Evolutionary conservation across 2,797 vertebrate species (phyloP).

Genomic region (Heliangelus exortis): DNA sequence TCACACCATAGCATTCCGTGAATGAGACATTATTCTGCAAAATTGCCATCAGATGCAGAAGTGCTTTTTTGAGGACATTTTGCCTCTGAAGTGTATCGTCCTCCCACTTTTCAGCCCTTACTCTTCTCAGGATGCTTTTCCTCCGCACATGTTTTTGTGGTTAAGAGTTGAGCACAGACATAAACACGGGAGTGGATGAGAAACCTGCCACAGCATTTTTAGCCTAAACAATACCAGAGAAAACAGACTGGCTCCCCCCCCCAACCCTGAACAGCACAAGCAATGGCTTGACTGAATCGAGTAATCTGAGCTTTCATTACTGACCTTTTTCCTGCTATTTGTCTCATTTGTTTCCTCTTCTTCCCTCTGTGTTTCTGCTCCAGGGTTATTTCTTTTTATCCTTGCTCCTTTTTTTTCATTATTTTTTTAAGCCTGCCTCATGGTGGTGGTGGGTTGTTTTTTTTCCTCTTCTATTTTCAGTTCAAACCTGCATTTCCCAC

Average conservation of each 20-base stretch:
- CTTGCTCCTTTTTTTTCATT: background rate
- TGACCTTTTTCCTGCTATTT: conserved; percentile 55
- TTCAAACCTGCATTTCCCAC: conserved; percentile 1
- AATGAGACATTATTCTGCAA: background rate
- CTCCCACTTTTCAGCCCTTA: background rate
- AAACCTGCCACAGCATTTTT: conserved; percentile 17
- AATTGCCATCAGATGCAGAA: background rate
- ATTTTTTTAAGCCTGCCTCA: background rate
- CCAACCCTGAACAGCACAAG: conserved; percentile 12
- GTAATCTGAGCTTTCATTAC: conserved; percentile 51
- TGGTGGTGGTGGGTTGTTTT: background rate
- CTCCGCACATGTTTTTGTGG: background rate
- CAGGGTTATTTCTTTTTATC: conserved; percentile 40
- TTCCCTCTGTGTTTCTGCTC: background rate
- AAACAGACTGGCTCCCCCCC: conserved; percentile 39
- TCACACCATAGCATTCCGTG: background rate
- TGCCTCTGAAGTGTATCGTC: background rate
- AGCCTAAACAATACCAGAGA: conserved; percentile 39
- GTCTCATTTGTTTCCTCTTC: conserved; percentile 52
- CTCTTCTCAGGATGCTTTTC: background rate
- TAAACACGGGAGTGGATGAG: conserved; percentile 27
- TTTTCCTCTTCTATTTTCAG: background rate
- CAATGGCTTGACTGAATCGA: conserved; percentile 26
- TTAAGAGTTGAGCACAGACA: background rate
- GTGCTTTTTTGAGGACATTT: background rate